These are phyloP conservation scores for Engraulis encrasicolus DNA, from an alignment of 2,113 vertebrate genomes.

Conservation along the genomic window DNA sequence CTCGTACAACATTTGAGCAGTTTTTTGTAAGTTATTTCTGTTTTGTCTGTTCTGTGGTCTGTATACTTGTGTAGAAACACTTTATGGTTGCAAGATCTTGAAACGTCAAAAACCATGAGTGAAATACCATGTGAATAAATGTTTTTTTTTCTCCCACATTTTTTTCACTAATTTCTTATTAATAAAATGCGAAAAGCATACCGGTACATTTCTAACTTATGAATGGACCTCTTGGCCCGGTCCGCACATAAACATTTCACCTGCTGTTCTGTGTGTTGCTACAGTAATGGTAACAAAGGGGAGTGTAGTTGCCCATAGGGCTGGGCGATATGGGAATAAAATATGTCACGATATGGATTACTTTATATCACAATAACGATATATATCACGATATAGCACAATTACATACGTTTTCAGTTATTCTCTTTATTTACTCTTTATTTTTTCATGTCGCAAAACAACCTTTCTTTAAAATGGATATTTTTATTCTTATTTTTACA, in stretches of 20 bases:
- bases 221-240: neutral
- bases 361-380: no score
- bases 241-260: neutral
- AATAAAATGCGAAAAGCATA: constrained; percentile 39
- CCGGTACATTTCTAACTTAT: constrained; percentile 48
- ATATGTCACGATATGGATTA: no score
- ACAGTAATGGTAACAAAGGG: neutral
- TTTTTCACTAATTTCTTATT: constrained; percentile 52
- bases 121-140: constrained; percentile 52
- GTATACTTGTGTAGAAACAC: constrained; percentile 52
- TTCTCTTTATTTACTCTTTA: no score
- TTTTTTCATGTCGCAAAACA: no score
- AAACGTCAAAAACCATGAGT: constrained; percentile 48
- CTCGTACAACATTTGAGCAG: constrained; percentile 9
- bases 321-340: no score
- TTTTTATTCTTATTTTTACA: no score
- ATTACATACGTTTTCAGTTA: no score
- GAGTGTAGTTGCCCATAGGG: no score
- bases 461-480: no score
- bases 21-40: constrained; percentile 19
- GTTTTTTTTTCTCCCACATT: constrained; percentile 40
- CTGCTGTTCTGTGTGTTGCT: neutral
- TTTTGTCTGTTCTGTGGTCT: constrained; percentile 47
- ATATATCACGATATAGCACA: no score
- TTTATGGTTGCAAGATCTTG: constrained; percentile 45